Conservation (phyloP, 64 coral and sea anemone genomes). For the Stylophora pistillata region DNA sequence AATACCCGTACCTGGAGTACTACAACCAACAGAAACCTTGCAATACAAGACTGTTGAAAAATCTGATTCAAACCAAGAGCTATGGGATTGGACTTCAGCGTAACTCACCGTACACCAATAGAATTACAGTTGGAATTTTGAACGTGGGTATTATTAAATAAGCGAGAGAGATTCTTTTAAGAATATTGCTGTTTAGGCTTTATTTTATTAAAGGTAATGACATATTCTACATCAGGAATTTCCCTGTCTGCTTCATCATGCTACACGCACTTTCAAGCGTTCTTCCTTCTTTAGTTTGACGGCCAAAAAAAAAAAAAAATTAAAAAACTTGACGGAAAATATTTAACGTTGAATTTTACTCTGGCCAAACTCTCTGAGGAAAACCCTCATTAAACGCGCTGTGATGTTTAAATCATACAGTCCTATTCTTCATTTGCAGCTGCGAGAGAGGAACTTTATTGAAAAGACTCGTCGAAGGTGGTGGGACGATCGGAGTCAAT, state of each 20-base stretch:
- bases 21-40: slow-evolving; percentile 82
- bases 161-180: too few species aligned
- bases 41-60: slow-evolving; percentile 78
- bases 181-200: too few species aligned
- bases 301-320: too few species aligned
- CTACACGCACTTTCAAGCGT: too few species aligned
- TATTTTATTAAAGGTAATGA: too few species aligned
- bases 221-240: too few species aligned
- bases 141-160: slow-evolving; percentile 35
- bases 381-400: not conserved
- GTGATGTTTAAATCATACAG: not conserved
- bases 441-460: slow-evolving; percentile 85
- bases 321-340: too few species aligned
- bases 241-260: too few species aligned
- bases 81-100: slow-evolving; percentile 91
- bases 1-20: slow-evolving; percentile 72
- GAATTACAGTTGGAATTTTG: slow-evolving; percentile 76
- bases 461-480: slow-evolving; percentile 58
- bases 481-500: slow-evolving; percentile 89
- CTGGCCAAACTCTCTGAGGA: too few species aligned
- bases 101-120: slow-evolving; percentile 75
- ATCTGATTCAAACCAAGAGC: slow-evolving; percentile 81
- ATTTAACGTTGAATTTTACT: too few species aligned
- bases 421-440: slow-evolving; percentile 8
- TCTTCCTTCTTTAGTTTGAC: too few species aligned